Evolutionary conservation across 2,113 vertebrate species (phyloP), one percentile per base, ranked within the genome.

Genomic region (Ophiodon elongatus): DNA sequence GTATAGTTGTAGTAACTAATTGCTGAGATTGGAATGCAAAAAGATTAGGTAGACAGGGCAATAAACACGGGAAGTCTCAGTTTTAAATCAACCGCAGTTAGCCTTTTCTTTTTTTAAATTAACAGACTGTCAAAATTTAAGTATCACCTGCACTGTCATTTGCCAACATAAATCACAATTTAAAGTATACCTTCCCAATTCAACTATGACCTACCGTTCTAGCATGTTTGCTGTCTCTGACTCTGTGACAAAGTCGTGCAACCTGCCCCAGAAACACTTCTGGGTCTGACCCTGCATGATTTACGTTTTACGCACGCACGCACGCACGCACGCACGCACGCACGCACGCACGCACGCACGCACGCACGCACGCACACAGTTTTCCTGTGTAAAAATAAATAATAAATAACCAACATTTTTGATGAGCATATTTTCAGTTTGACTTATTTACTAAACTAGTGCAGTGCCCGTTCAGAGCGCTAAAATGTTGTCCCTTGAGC

Each of bases 181-280:
- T 17, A 23, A 64, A 65, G 23, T 17, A 5, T 29, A 21, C 37
- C 0, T 35, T 45, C 52, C 13, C 29, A 21, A n/a, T 57, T 77
- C 7, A 60, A 23, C 27, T 52, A 15, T 75, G 43, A 76, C 14
- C 13, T 68, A n/a, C n/a, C n/a, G n/a, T n/a, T n/a, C n/a, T n/a
- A n/a, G 80, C 57, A 74, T 77, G 62, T 78, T 83, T 81, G 82
- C 74, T 31, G 25, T 88, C 75, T 77, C 67, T 80, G 79, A 84
- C 84, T 84, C 66, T 78, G 43, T 82, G 85, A 91, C 82, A 86
- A 62, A 65, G 60, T 76, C 62, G 66, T 67, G 80, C 56, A 80
- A 85, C 84, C 29, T 71, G 66, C 75, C 79, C 76, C 45, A 52
- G 74, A 73, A 72, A 85, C 76, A 79, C 87, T 76, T 90, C 52